phyloP scores from a whole-genome alignment of 2,113 vertebrate genomes.

The zebrafish (Danio rerio) region DNA sequence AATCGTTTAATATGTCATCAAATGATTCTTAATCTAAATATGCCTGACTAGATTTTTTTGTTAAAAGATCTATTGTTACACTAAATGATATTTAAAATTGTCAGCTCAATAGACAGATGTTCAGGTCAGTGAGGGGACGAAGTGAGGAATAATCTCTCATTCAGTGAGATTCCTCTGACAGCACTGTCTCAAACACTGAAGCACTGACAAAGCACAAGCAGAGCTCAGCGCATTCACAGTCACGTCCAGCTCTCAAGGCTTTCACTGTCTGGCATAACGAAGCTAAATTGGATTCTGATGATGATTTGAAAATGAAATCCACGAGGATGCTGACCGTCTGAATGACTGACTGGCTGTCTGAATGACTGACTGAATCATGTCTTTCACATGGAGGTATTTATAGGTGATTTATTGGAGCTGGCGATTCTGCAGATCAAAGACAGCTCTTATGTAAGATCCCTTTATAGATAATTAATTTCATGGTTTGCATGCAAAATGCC shows the following conservation, averaged over 20 bases:
- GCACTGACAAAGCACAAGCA: constrained; percentile 72
- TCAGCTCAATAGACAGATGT: constrained; percentile 33
- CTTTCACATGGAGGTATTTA: constrained; percentile 22
- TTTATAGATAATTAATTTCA: not conserved
- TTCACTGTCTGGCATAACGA: constrained; percentile 72
- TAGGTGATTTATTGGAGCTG: constrained; percentile 10
- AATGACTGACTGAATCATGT: not conserved
- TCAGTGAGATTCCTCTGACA: constrained; percentile 66
- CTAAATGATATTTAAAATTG: not conserved
- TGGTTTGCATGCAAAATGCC: not conserved
- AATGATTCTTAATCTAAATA: no score
- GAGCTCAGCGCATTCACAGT: constrained; percentile 66
- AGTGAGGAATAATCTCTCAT: constrained; percentile 64
- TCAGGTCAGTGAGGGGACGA: constrained; percentile 72
- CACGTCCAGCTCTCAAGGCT: constrained; percentile 65
- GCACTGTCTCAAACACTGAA: constrained; percentile 64
- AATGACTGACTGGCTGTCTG: constrained; percentile 54
- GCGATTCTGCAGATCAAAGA: not conserved
- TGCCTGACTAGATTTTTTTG: no score
- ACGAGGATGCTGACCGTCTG: constrained; percentile 66
- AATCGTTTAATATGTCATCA: no score
- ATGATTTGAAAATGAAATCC: constrained; percentile 73
- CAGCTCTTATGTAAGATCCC: not conserved
- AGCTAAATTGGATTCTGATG: constrained; percentile 76
- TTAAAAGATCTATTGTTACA: no score